These are phyloP conservation scores for Drosophila mimetica DNA, from an alignment of 2,888 invertebrate genomes.

Conservation along the genomic window DNA sequence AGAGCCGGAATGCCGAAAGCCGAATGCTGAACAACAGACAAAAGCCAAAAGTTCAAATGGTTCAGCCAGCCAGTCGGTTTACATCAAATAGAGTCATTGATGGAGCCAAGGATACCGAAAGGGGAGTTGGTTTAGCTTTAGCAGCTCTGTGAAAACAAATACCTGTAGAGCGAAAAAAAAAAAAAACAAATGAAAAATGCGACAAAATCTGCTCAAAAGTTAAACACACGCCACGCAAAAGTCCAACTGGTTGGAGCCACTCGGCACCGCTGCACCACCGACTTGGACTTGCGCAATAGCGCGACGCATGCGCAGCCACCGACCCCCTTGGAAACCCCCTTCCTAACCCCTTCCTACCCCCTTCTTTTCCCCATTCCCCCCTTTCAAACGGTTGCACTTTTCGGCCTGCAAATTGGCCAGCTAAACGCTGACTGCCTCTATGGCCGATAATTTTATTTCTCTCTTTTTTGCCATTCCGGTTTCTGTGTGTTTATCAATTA, in stretches of 20 bases:
- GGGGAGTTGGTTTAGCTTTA: conserved; percentile 7
- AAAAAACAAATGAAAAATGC: conserved; percentile 51
- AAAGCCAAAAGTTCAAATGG: conserved; percentile 75
- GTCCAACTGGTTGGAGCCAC: conserved; percentile 28
- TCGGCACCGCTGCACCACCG: conserved; percentile 7
- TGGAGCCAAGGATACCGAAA: conserved; percentile 21
- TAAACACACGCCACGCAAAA: conserved; percentile 58
- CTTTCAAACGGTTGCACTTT: conserved; percentile 65
- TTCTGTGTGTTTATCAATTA: conserved; percentile 68
- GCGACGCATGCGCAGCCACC: conserved; percentile 61
- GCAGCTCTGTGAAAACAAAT: conserved; percentile 57
- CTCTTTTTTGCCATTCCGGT: conserved; percentile 32
- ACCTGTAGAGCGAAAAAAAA: conserved; percentile 31
- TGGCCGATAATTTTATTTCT: conserved; percentile 68
- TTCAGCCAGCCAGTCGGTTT: conserved; percentile 55
- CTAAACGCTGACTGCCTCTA: conserved; percentile 69
- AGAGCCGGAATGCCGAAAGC: conserved; percentile 13
- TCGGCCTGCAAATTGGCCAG: conserved; percentile 72
- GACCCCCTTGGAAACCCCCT: no score
- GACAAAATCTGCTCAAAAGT: conserved; percentile 71
- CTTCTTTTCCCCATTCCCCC: background rate
- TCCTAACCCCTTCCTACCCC: background rate
- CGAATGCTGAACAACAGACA: conserved; percentile 32
- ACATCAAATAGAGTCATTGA: conserved; percentile 71
- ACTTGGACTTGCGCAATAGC: conserved; percentile 70